A percentile compares a stretch with the other conserved stretches of the same genome.
These are phyloP conservation scores for Sarcoramphus papa DNA, from an alignment of 2,797 vertebrate species.

Conservation along the genomic window DNA sequence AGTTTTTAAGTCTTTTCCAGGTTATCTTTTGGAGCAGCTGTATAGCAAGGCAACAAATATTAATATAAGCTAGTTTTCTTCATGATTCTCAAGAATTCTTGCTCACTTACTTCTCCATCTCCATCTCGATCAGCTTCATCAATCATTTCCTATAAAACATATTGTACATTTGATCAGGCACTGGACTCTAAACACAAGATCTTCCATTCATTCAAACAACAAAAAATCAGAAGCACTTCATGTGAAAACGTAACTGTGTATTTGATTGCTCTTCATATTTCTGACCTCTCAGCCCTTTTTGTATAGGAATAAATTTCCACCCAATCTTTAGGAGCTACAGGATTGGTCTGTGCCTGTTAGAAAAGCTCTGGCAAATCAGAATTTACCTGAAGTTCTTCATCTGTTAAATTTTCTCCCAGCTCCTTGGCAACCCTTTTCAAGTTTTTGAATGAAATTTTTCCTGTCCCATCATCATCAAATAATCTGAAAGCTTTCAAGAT, in stretches of 20 bases:
- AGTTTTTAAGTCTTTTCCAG: constrained; percentile 19
- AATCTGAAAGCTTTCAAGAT: constrained; percentile 92
- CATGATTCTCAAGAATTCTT: constrained; percentile 95
- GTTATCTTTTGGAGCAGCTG: constrained; percentile 22
- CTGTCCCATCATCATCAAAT: constrained; percentile 91
- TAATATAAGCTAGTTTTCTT: constrained; percentile 91
- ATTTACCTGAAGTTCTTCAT: constrained; percentile 90
- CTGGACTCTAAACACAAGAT: neutral
- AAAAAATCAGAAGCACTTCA: neutral
- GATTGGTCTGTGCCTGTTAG: neutral
- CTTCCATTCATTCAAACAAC: neutral
- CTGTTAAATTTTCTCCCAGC: constrained; percentile 91
- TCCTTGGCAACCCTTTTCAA: constrained; percentile 91
- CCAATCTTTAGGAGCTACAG: neutral
- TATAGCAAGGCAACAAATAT: neutral
- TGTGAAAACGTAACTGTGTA: neutral
- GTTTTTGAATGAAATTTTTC: constrained; percentile 92
- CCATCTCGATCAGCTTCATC: constrained; percentile 93
- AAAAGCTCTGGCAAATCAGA: neutral
- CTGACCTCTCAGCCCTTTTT: neutral
- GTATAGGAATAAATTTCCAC: neutral
- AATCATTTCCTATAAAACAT: constrained; percentile 89
- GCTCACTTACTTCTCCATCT: constrained; percentile 90
- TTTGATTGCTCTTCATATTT: neutral
- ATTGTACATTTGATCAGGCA: neutral